Percentiles rank a stretch among this genome's conserved stretches.
Conservation (phyloP, 2,888 invertebrate species). For the Dusona sp. region DNA sequence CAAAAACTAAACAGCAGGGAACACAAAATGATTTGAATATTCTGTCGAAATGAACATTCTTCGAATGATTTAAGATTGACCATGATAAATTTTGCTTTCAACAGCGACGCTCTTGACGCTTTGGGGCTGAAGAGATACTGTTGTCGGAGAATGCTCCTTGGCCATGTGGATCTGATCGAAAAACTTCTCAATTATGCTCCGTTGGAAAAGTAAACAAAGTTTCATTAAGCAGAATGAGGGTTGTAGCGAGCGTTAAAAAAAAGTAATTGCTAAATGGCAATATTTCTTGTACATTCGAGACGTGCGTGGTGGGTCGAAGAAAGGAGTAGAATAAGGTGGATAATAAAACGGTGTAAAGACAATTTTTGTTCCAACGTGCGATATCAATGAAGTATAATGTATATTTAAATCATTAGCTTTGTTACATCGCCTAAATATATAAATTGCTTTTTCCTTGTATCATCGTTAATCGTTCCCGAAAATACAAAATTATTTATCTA, state of each 20-base stretch:
- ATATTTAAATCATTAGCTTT: slow-evolving; percentile 58
- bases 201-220: slow-evolving; percentile 91
- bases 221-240: neutral
- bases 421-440: slow-evolving; percentile 62
- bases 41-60: neutral
- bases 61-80: neutral
- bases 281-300: neutral
- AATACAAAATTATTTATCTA: slow-evolving; percentile 68
- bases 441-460: slow-evolving; percentile 65
- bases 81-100: slow-evolving; percentile 74
- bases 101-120: slow-evolving; percentile 97
- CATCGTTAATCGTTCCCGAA: slow-evolving; percentile 50
- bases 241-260: neutral
- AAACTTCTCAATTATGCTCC: slow-evolving; percentile 99
- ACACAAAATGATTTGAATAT: neutral
- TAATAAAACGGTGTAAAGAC: neutral
- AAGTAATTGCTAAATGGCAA: neutral
- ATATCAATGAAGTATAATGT: slow-evolving; percentile 52
- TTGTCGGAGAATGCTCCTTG: slow-evolving; percentile 98
- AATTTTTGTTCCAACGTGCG: slow-evolving; percentile 9
- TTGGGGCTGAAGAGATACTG: slow-evolving; percentile 98
- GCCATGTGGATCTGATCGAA: slow-evolving; percentile 99
- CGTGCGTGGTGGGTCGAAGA: neutral
- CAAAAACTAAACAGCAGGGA: no score
- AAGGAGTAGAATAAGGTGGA: neutral